Conservation (phyloP, 2,888 invertebrate genomes). For the Oscheius sp. region DNA sequence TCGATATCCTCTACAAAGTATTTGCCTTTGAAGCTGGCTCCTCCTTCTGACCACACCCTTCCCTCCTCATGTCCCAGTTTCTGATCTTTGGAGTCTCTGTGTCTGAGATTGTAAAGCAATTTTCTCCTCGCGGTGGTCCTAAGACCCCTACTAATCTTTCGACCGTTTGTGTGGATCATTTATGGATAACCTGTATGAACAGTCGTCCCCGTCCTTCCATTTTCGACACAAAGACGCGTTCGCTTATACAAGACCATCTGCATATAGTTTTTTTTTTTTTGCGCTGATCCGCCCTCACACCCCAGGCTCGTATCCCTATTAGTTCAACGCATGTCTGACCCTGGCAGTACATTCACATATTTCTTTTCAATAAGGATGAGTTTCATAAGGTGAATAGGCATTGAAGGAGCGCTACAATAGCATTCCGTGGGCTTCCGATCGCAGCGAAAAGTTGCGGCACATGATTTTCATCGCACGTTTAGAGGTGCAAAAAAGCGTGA, state of each 20-base stretch:
- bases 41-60: slow-evolving; percentile 16
- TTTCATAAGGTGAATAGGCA: slow-evolving; percentile 7
- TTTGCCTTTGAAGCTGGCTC: slow-evolving; percentile 31
- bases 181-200: background rate
- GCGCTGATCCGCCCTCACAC: background rate
- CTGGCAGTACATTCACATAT: background rate
- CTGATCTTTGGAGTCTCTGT: background rate
- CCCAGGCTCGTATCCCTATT: slow-evolving; percentile 17
- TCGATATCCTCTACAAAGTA: slow-evolving; percentile 17
- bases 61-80: background rate
- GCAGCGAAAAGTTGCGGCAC: too few species aligned
- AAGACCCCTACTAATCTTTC: slow-evolving; percentile 14
- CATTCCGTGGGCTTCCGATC: too few species aligned
- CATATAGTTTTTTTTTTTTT: background rate
- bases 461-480: too few species aligned
- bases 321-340: slow-evolving; percentile 3
- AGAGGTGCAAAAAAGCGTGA: too few species aligned
- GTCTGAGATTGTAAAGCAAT: slow-evolving; percentile 13
- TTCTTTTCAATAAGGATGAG: slow-evolving; percentile 27
- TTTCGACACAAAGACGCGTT: background rate
- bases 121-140: background rate
- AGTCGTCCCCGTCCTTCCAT: background rate
- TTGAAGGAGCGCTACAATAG: too few species aligned
- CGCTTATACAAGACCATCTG: background rate
- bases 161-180: background rate